A percentile compares a stretch with the other conserved stretches of the same genome.
phyloP scores from a whole-genome alignment of 2,888 invertebrate genomes.

The Bugulina stolonifera region DNA sequence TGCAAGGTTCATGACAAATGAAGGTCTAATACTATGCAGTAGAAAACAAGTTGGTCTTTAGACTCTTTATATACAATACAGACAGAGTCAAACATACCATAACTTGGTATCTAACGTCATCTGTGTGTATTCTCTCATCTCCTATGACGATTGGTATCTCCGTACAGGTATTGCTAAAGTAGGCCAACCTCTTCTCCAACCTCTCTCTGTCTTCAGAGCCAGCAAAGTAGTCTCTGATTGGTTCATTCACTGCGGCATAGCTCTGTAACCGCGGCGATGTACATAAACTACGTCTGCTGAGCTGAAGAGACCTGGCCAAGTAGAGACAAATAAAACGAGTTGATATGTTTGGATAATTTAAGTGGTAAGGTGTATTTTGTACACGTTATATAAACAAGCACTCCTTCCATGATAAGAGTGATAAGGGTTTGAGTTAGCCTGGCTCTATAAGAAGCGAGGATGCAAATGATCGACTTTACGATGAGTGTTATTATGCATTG shows the following conservation, averaged over 20 bases:
- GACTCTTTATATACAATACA: too few relatives aligned
- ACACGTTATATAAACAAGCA: too few relatives aligned
- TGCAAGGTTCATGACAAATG: too few relatives aligned
- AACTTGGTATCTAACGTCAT: constrained; percentile 71
- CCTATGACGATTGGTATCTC: constrained; percentile 96
- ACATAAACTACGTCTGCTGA: background rate
- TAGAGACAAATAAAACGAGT: too few relatives aligned
- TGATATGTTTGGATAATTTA: too few relatives aligned
- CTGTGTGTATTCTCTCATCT: constrained; percentile 73
- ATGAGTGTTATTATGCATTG: too few relatives aligned
- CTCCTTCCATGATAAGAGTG: too few relatives aligned
- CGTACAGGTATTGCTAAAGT: constrained; percentile 63
- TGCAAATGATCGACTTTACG: too few relatives aligned
- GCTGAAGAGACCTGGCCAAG: too few relatives aligned
- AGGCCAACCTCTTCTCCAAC: constrained; percentile 65
- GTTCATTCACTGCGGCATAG: constrained; percentile 54
- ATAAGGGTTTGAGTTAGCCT: too few relatives aligned
- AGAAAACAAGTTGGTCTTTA: background rate
- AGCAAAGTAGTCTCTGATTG: constrained; percentile 64
- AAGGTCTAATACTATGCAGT: background rate
- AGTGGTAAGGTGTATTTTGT: too few relatives aligned
- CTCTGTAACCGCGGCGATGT: background rate
- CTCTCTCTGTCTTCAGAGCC: constrained; percentile 74
- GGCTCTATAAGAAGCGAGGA: too few relatives aligned
- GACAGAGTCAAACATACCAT: constrained; percentile 1